These are phyloP conservation scores for Tachina lurida DNA, from an alignment of 2,888 invertebrate species.

Conservation along the genomic window DNA sequence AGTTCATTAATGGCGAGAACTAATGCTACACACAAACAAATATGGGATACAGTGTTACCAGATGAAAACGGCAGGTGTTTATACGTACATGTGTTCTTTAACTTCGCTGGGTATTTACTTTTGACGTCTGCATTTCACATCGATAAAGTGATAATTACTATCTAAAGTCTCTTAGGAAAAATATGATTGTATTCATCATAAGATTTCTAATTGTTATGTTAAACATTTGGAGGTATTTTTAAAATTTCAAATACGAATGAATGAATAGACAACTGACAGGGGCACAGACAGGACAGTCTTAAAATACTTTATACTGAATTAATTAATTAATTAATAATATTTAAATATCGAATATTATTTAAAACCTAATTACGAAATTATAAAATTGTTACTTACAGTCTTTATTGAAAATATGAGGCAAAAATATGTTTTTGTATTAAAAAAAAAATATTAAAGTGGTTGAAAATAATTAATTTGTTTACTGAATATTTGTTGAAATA, in stretches of 20 bases:
- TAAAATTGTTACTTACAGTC: constrained; percentile 7
- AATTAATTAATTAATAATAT: too few relatives aligned
- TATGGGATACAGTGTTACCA: background rate
- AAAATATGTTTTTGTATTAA: background rate
- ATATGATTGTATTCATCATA: too few relatives aligned
- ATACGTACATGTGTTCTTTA: too few relatives aligned
- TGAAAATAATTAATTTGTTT: background rate
- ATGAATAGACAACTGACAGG: too few relatives aligned
- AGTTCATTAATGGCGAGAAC: background rate
- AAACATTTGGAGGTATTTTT: background rate
- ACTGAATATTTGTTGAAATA: background rate
- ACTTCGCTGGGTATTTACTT: too few relatives aligned
- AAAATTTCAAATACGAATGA: too few relatives aligned
- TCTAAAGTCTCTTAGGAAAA: too few relatives aligned
- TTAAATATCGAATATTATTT: too few relatives aligned
- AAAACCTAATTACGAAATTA: background rate
- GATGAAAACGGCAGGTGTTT: background rate
- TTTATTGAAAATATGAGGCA: background rate
- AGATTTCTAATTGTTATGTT: background rate
- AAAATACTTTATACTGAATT: too few relatives aligned
- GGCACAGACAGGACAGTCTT: too few relatives aligned
- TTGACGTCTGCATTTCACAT: background rate
- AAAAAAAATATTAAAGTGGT: background rate
- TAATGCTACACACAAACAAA: background rate
- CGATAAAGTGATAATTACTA: background rate